Percentiles rank a stretch among this genome's conserved stretches.
Evolutionary conservation across 2,113 vertebrate species (phyloP).

Genomic region (Junco hyemalis): DNA sequence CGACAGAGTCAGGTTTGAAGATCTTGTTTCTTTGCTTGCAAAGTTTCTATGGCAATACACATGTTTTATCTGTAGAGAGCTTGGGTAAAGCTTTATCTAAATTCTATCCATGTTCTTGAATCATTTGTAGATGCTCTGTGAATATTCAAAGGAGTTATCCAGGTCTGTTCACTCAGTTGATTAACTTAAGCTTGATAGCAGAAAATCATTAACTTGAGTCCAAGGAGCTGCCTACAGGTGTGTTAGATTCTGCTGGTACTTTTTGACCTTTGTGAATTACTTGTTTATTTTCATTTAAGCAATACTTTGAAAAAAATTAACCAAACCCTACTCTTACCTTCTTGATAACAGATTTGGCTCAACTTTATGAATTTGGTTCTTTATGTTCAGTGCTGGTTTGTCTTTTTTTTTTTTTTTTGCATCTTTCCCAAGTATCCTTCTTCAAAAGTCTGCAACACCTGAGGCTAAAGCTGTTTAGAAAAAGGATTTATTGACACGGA

Average conservation of each 20-base stretch:
- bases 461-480: not conserved
- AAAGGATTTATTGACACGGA: not conserved
- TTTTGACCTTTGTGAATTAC: not conserved
- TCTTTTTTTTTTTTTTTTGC: not conserved
- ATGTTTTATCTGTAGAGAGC: not conserved
- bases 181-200: not conserved
- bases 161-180: not conserved
- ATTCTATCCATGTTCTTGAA: not conserved
- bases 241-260: not conserved
- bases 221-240: not conserved
- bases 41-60: not conserved
- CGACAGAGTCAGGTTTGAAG: not conserved
- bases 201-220: not conserved
- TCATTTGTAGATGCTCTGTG: not conserved
- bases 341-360: not conserved
- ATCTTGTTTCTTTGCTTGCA: not conserved
- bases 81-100: not conserved
- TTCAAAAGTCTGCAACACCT: not conserved
- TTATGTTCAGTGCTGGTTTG: not conserved
- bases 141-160: not conserved
- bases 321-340: not conserved
- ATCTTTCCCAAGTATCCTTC: not conserved
- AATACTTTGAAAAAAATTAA: constrained; percentile 6
- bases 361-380: not conserved
- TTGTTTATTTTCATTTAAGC: not conserved